A percentile compares a stretch with the other conserved stretches of the same genome.
These are phyloP conservation scores for Antitype chi DNA, from an alignment of 2,888 invertebrate genomes.

Conservation along the genomic window DNA sequence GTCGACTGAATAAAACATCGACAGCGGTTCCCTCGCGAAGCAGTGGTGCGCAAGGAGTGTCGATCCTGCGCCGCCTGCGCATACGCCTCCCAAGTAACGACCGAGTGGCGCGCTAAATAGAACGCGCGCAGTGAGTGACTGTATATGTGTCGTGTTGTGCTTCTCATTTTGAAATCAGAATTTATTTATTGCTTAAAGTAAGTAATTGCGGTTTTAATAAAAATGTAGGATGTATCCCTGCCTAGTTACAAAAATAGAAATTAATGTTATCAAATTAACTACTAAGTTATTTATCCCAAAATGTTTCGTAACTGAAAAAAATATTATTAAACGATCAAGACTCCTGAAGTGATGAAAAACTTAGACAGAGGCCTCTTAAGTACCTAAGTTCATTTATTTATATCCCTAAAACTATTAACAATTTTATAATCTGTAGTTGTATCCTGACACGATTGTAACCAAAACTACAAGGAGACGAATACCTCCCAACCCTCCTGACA, in stretches of 20 bases:
- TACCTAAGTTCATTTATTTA: not conserved
- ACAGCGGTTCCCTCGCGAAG: constrained; percentile 48
- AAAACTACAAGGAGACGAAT: not conserved
- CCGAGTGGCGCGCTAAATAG: constrained; percentile 56
- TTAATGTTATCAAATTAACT: not conserved
- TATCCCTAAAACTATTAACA: not conserved
- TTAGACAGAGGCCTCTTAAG: not conserved
- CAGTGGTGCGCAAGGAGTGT: constrained; percentile 64
- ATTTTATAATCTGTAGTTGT: not conserved
- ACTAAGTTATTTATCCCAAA: not conserved
- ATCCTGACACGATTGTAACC: not conserved
- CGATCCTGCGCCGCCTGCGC: constrained; percentile 63
- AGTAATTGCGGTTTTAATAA: constrained; percentile 21
- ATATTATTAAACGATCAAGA: not conserved
- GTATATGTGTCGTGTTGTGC: constrained; percentile 58
- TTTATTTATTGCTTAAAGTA: constrained; percentile 36
- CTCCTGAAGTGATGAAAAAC: not conserved
- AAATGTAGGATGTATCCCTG: not conserved
- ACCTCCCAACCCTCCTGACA: not conserved
- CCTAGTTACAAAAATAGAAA: not conserved
- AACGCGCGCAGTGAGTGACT: constrained; percentile 61
- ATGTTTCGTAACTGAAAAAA: not conserved
- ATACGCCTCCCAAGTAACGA: constrained; percentile 38
- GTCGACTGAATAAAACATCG: constrained; percentile 64
- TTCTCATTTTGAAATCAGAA: constrained; percentile 25